These are phyloP conservation scores for Papilio helenus DNA, from an alignment of 1,140 invertebrate species.

Conservation along the genomic window DNA sequence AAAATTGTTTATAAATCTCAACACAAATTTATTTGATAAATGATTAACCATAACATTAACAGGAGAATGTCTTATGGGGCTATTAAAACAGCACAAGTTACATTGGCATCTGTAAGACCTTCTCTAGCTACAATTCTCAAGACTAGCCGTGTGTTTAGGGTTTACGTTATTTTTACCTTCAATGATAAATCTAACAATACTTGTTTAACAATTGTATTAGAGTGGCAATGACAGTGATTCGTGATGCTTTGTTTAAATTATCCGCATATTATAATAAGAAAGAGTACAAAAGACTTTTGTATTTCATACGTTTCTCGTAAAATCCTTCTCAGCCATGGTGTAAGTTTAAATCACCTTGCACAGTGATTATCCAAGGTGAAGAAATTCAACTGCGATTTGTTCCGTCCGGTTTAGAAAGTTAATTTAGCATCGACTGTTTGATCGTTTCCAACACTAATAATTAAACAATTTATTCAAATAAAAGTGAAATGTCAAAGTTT, in stretches of 20 bases:
- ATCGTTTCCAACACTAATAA: not conserved
- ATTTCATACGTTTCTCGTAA: not conserved
- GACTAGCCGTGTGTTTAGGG: not conserved
- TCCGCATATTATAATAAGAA: not conserved
- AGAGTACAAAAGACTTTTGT: not conserved
- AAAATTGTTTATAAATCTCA: too few species aligned
- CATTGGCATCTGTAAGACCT: not conserved
- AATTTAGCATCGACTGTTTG: not conserved
- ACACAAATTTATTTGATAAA: too few species aligned
- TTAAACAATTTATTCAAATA: not conserved
- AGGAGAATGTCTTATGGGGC: not conserved
- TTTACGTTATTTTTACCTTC: not conserved
- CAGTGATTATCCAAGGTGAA: not conserved
- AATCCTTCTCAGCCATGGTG: not conserved
- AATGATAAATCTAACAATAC: not conserved
- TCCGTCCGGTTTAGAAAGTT: conserved; percentile 16
- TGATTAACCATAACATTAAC: not conserved
- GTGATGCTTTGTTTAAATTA: conserved; percentile 5
- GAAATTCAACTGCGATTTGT: not conserved
- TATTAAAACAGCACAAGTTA: not conserved
- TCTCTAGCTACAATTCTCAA: not conserved
- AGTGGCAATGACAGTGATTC: not conserved
- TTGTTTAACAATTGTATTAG: not conserved
- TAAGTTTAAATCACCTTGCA: not conserved
- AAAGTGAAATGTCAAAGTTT: not conserved